phyloP scores from a whole-genome alignment of 1,140 invertebrate genomes.

The Atopsyche davidsoni region DNA sequence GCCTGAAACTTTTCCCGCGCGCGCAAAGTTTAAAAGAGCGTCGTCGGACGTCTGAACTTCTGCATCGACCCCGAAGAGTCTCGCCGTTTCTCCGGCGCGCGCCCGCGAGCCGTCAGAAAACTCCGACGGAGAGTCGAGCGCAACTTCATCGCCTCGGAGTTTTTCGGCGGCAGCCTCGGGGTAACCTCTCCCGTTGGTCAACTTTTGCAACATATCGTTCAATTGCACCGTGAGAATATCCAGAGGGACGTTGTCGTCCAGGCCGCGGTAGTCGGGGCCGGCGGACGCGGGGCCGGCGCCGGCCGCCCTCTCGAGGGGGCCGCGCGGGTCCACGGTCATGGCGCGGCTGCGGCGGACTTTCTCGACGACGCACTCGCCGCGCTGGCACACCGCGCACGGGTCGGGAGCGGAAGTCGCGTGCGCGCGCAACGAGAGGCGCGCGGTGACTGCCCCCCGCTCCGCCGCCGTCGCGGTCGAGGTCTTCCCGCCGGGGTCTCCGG shows the following conservation, averaged over 20 bases:
- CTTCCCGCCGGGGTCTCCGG: too few relatives aligned
- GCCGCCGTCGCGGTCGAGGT: too few relatives aligned
- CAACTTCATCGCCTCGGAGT: conserved; percentile 5
- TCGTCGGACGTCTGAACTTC: not conserved
- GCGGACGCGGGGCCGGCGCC: too few relatives aligned
- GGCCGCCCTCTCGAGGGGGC: too few relatives aligned
- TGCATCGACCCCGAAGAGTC: not conserved
- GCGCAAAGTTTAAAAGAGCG: not conserved
- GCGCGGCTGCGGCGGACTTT: too few relatives aligned
- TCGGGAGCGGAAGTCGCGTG: too few relatives aligned
- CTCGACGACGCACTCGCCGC: too few relatives aligned
- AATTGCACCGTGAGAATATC: conserved; percentile 2
- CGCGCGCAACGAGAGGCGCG: too few relatives aligned
- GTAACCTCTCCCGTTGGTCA: not conserved
- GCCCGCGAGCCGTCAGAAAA: not conserved
- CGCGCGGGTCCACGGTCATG: too few relatives aligned
- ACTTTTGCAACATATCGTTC: conserved; percentile 9
- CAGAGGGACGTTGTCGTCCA: conserved; percentile 6
- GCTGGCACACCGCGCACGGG: too few relatives aligned
- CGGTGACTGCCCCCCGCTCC: too few relatives aligned
- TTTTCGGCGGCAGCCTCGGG: not conserved
- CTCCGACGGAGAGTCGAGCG: conserved; percentile 3
- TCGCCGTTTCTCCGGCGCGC: not conserved
- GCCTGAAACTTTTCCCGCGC: conserved; percentile 4
- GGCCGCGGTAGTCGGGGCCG: not conserved